Evolutionary conservation across 1,140 invertebrate species (phyloP).

Genomic region (Aphis gossypii): DNA sequence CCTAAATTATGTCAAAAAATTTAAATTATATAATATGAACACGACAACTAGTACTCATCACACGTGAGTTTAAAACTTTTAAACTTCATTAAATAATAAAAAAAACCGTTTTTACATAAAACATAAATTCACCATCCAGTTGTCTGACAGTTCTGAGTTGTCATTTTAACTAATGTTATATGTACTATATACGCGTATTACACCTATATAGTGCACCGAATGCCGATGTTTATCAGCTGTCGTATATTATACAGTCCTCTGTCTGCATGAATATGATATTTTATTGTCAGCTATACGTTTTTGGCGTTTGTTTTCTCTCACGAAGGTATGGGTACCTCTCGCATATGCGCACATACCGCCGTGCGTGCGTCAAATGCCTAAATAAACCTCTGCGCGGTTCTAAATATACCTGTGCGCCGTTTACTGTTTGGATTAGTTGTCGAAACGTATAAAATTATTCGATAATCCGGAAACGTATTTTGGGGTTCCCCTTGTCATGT

Average conservation of each 20-base stretch:
- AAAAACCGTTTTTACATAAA: background rate
- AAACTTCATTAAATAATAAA: background rate
- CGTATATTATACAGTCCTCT: background rate
- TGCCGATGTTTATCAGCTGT: background rate
- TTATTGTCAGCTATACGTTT: background rate
- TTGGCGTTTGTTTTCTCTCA: background rate
- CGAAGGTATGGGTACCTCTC: background rate
- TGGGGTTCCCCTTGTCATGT: background rate
- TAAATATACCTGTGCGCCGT: background rate
- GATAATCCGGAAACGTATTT: constrained; percentile 9
- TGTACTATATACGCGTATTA: background rate
- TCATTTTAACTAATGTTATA: background rate
- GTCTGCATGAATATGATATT: background rate
- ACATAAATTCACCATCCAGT: background rate
- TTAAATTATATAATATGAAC: background rate
- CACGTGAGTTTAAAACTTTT: background rate
- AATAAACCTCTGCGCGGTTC: background rate
- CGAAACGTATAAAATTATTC: background rate
- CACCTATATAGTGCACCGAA: background rate
- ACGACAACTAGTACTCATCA: background rate
- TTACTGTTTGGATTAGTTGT: background rate
- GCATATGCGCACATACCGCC: background rate
- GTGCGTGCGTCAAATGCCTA: background rate
- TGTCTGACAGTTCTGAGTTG: background rate
- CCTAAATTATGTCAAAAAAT: background rate